phyloP scores from a whole-genome alignment of 2,797 vertebrate species.

The Gallinago solitaria region DNA sequence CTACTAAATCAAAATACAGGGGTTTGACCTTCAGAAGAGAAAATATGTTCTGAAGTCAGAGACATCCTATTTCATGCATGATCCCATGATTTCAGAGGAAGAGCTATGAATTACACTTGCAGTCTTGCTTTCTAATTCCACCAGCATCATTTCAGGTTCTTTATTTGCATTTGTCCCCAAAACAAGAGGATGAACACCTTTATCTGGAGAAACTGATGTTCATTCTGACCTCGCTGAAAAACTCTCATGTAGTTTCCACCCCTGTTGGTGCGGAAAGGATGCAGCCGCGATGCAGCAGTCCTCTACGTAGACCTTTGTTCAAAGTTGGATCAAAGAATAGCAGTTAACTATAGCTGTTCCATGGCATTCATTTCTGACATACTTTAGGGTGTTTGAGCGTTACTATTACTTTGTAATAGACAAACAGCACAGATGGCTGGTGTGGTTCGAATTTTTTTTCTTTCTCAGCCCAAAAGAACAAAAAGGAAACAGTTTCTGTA shows the following conservation, averaged over 20 bases:
- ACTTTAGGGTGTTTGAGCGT: background rate
- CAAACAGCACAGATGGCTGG: background rate
- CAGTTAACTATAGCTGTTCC: background rate
- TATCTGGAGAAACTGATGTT: background rate
- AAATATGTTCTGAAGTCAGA: background rate
- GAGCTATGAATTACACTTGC: background rate
- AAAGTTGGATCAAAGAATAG: background rate
- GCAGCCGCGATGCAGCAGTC: background rate
- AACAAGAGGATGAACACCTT: background rate
- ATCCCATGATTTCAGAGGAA: background rate
- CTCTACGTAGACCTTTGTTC: background rate
- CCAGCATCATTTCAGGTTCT: fast-evolving
- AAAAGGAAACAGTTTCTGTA: background rate
- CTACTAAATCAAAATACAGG: background rate
- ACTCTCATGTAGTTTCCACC: background rate
- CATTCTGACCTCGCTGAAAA: background rate
- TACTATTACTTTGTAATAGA: background rate
- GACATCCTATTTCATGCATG: background rate
- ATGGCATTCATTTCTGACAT: background rate
- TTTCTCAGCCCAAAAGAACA: background rate
- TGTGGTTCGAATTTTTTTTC: background rate
- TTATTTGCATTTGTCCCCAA: background rate
- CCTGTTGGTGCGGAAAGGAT: background rate
- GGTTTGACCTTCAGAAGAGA: background rate
- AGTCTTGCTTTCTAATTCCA: background rate